Percentiles rank a stretch among this genome's conserved stretches.
Conservation (phyloP, 2,888 invertebrate species). For the Patella depressa region DNA sequence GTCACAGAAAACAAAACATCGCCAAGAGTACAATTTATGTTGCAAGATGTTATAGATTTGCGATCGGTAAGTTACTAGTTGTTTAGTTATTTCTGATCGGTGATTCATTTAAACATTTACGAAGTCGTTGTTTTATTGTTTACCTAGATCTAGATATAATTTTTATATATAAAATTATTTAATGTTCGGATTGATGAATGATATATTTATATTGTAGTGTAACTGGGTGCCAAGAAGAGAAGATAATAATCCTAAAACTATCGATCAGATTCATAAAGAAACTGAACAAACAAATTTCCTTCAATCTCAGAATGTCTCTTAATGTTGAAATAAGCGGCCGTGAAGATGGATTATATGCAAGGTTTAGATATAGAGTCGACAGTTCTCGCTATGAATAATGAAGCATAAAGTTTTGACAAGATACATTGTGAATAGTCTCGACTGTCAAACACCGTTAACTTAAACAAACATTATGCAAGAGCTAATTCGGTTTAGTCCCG, state of each 20-base stretch:
- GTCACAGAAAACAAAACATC: conserved; percentile 75
- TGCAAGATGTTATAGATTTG: conserved; percentile 79
- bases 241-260: conserved; percentile 91
- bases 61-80: conserved; percentile 82
- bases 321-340: conserved; percentile 14
- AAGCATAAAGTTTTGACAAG: too few relatives aligned
- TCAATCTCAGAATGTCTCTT: conserved; percentile 21
- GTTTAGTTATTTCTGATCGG: neutral
- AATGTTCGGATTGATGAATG: neutral
- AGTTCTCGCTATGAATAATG: too few relatives aligned
- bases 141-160: neutral
- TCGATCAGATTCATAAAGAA: conserved; percentile 86
- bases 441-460: too few relatives aligned
- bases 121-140: conserved; percentile 11
- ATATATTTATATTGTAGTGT: conserved; percentile 71
- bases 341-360: neutral
- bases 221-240: conserved; percentile 90
- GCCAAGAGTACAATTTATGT: conserved; percentile 79
- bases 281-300: conserved; percentile 24
- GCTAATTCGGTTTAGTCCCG: too few relatives aligned
- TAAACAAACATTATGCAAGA: too few relatives aligned
- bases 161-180: neutral
- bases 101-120: neutral
- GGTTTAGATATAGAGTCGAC: conserved; percentile 15
- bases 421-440: too few relatives aligned